Evolutionary conservation across 37 sponge, comb jelly and placozoan genomes (phyloP).

Genomic region (Cliona cf. orientalis): DNA sequence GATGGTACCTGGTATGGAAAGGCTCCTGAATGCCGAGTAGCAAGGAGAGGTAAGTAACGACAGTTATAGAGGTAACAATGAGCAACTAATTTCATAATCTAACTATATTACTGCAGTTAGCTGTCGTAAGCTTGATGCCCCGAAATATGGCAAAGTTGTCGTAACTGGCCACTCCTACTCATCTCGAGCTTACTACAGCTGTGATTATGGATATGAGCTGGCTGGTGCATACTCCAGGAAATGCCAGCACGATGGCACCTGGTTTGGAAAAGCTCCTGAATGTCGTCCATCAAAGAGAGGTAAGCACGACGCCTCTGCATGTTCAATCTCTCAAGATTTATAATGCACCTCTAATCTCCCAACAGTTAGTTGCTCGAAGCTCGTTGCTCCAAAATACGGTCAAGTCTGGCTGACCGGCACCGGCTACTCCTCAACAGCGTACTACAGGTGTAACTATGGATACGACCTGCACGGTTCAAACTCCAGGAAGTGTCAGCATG

Average conservation of each 20-base stretch:
- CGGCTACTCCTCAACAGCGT: constrained; percentile 30
- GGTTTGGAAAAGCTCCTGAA: constrained; percentile 31
- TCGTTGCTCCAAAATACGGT: constrained; percentile 30
- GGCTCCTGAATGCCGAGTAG: neutral
- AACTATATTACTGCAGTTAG: constrained; percentile 9
- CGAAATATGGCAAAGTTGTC: constrained; percentile 16
- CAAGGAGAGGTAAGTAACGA: neutral
- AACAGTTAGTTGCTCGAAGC: constrained; percentile 38
- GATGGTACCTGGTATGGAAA: constrained; percentile 24
- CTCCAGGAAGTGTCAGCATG: constrained; percentile 21
- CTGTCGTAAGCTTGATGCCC: constrained; percentile 29
- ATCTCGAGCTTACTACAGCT: constrained; percentile 52
- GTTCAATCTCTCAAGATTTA: constrained; percentile 39
- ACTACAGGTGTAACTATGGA: constrained; percentile 59
- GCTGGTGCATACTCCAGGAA: neutral
- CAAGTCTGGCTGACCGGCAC: constrained; percentile 20
- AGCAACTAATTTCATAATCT: neutral
- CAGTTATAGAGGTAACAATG: neutral
- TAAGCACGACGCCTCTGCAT: too few relatives aligned
- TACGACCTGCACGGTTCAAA: constrained; percentile 34
- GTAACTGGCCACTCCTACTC: constrained; percentile 19
- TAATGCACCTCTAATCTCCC: neutral
- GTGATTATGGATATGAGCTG: constrained; percentile 47
- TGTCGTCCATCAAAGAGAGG: too few relatives aligned
- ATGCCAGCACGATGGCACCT: constrained; percentile 5